Conservation (phyloP, 2,113 vertebrate species). For the Alosa alosa region DNA sequence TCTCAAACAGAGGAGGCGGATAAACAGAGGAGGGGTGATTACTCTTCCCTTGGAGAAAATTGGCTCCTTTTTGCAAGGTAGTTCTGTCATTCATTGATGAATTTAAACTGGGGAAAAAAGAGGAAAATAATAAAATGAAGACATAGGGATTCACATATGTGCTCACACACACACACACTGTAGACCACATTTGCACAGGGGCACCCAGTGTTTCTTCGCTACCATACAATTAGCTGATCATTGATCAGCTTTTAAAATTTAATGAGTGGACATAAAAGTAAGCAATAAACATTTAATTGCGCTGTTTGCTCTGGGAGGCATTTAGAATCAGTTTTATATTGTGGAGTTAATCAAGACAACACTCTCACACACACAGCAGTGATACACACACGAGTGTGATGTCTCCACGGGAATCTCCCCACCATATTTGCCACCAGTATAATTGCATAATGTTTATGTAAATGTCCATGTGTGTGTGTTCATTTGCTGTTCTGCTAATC, state of each 20-base stretch:
- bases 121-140: not conserved
- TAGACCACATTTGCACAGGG: not conserved
- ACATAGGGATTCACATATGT: not conserved
- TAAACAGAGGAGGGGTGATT: slow-evolving; percentile 18
- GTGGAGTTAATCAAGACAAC: not conserved
- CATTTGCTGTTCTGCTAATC: not conserved
- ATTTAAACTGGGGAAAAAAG: not conserved
- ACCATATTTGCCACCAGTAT: not conserved
- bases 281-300: slow-evolving; percentile 36
- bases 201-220: not conserved
- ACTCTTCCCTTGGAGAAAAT: slow-evolving; percentile 19
- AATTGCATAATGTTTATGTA: not conserved
- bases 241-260: slow-evolving; percentile 44
- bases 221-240: slow-evolving; percentile 37
- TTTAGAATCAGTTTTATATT: not conserved
- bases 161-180: slow-evolving; percentile 25
- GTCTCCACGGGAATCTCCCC: not conserved
- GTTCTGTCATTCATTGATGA: not conserved
- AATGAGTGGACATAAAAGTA: slow-evolving; percentile 36
- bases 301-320: not conserved
- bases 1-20: slow-evolving; percentile 19
- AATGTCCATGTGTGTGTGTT: not conserved
- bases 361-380: not conserved
- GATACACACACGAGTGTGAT: not conserved
- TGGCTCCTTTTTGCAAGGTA: not conserved